These are phyloP conservation scores for Odontesthes bonariensis DNA, from an alignment of 2,113 vertebrate genomes.

Conservation along the genomic window DNA sequence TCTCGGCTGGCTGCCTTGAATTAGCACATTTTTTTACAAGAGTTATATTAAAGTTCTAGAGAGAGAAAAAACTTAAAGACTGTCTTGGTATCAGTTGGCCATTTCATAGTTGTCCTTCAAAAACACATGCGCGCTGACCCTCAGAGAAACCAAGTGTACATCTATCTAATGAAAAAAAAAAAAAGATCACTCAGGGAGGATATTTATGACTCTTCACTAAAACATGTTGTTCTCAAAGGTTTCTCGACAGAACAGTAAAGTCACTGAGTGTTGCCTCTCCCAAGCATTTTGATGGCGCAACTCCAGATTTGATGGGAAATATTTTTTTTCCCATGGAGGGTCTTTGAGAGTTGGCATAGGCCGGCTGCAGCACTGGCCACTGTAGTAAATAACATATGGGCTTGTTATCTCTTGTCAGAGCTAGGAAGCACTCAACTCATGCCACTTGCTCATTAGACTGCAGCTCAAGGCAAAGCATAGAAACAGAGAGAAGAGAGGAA, in stretches of 20 bases:
- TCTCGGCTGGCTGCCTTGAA: background rate
- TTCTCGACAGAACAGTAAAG: slow-evolving; percentile 19
- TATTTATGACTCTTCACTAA: slow-evolving; percentile 56
- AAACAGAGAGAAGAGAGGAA: slow-evolving; percentile 4
- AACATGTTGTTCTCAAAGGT: slow-evolving; percentile 43
- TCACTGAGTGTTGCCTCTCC: slow-evolving; percentile 21
- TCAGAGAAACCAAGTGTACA: slow-evolving; percentile 44
- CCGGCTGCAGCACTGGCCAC: slow-evolving; percentile 44
- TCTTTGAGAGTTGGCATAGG: slow-evolving; percentile 49
- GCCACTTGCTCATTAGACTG: slow-evolving; percentile 69
- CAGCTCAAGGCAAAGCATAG: slow-evolving; percentile 53
- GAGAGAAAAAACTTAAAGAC: background rate
- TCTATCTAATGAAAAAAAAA: slow-evolving; percentile 60
- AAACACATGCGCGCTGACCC: slow-evolving; percentile 21
- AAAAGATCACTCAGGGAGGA: slow-evolving; percentile 34
- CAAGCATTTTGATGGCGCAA: slow-evolving; percentile 36
- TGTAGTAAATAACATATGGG: slow-evolving; percentile 69
- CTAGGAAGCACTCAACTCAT: slow-evolving; percentile 47
- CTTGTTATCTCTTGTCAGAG: slow-evolving; percentile 69
- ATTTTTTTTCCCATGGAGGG: slow-evolving; percentile 38
- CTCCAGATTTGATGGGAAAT: slow-evolving; percentile 37
- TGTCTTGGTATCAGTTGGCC: background rate
- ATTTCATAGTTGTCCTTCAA: background rate
- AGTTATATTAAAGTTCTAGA: background rate
- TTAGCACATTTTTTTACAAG: background rate